These are phyloP conservation scores for Carduelis carduelis DNA, from an alignment of 2,797 vertebrate genomes.

Conservation along the genomic window DNA sequence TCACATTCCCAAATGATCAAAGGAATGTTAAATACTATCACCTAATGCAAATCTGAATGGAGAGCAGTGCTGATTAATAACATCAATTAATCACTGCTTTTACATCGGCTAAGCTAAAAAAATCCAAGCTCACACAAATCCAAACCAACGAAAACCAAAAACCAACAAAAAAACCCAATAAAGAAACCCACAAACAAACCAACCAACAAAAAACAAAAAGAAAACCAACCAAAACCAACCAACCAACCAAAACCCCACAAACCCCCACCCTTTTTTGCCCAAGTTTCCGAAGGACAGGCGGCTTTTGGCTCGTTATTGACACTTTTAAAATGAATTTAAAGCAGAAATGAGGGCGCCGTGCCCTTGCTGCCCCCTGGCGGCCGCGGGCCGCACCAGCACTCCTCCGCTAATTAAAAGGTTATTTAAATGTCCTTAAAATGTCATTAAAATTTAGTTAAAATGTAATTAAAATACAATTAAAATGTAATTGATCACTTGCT, in stretches of 20 bases:
- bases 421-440: background rate
- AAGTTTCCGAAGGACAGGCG: background rate
- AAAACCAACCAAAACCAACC: no score
- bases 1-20: background rate
- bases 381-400: accelerated
- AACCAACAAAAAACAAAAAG: background rate
- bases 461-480: no score
- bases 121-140: no score
- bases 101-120: background rate
- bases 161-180: no score
- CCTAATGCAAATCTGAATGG: slow-evolving; percentile 5
- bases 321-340: accelerated
- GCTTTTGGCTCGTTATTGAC: accelerated
- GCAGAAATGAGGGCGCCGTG: accelerated
- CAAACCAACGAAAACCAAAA: background rate
- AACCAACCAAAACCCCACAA: background rate
- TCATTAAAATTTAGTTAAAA: background rate
- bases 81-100: background rate
- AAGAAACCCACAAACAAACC: no score
- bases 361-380: background rate
- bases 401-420: accelerated
- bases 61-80: background rate
- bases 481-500: accelerated
- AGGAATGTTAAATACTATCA: background rate
- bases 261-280: background rate